Percentiles rank a stretch among this genome's conserved stretches.
These are phyloP conservation scores for Pleuronectes platessa DNA, from an alignment of 2,113 vertebrate genomes.

Conservation along the genomic window DNA sequence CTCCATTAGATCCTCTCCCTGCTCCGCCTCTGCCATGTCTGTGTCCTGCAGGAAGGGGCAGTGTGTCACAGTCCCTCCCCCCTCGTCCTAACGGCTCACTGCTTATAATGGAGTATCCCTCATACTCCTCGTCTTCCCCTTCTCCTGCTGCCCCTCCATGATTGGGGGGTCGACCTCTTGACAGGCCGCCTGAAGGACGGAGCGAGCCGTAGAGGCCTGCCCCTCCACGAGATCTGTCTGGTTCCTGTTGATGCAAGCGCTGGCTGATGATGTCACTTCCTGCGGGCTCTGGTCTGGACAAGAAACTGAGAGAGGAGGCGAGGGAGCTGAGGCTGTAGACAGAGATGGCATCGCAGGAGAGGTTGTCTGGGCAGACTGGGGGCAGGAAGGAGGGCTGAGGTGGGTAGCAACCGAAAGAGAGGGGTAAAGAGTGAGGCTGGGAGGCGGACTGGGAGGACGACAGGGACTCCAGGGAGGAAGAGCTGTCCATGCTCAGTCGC, in stretches of 20 bases:
- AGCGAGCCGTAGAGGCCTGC: conserved; percentile 67
- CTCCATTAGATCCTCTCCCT: conserved; percentile 61
- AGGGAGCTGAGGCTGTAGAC: conserved; percentile 98
- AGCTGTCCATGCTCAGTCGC: conserved; percentile 94
- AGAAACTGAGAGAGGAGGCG: conserved; percentile 94
- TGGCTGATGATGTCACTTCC: conserved; percentile 80
- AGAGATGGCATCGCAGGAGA: conserved; percentile 94
- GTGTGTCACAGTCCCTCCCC: conserved; percentile 81
- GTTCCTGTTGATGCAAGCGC: conserved; percentile 79
- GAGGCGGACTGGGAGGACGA: conserved; percentile 92
- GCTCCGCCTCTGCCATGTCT: conserved; percentile 59
- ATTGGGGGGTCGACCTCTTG: conserved; percentile 38
- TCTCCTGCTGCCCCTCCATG: conserved; percentile 46
- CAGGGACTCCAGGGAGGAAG: conserved; percentile 95
- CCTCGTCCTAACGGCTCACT: conserved; percentile 86
- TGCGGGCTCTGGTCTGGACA: conserved; percentile 87
- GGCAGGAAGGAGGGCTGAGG: conserved; percentile 89
- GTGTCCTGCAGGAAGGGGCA: conserved; percentile 83
- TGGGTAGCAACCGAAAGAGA: conserved; percentile 81
- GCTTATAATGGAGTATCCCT: conserved; percentile 95
- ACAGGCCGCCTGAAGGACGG: conserved; percentile 59
- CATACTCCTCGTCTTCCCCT: conserved; percentile 90
- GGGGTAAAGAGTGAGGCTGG: conserved; percentile 87
- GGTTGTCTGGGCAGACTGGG: conserved; percentile 84
- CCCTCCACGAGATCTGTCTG: conserved; percentile 77